A percentile compares a stretch with the other conserved stretches of the same genome.
phyloP scores from a whole-genome alignment of 2,113 vertebrate genomes.

The Nerophis lumbriciformis region DNA sequence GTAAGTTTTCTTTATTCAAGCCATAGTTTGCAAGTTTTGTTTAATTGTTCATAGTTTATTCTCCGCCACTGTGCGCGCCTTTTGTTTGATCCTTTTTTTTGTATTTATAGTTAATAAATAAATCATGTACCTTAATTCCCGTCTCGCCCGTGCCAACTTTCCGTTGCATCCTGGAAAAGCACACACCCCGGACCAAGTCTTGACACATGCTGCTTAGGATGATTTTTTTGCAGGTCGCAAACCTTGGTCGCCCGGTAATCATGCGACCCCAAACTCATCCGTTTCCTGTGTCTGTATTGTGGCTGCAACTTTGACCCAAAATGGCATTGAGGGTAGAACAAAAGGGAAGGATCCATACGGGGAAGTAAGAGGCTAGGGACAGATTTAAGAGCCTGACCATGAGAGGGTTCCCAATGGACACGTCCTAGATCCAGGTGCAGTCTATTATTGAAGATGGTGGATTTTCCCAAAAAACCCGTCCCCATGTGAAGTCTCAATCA shows the following conservation, averaged over 20 bases:
- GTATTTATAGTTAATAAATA: no score
- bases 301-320: slow-evolving; percentile 46
- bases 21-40: no score
- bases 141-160: no score
- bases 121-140: no score
- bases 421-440: slow-evolving; percentile 63
- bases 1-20: no score
- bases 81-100: no score
- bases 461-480: slow-evolving; percentile 34
- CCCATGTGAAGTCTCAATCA: slow-evolving; percentile 70
- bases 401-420: slow-evolving; percentile 51
- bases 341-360: slow-evolving; percentile 34
- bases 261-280: slow-evolving; percentile 54
- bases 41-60: no score
- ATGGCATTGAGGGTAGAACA: slow-evolving; percentile 24
- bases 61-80: no score
- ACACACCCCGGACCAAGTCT: no score
- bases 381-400: slow-evolving; percentile 52
- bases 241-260: slow-evolving; percentile 13
- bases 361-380: slow-evolving; percentile 47
- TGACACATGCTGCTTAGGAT: no score
- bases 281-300: slow-evolving; percentile 56
- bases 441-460: slow-evolving; percentile 64
- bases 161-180: no score
- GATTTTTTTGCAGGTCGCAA: slow-evolving; percentile 3